Conservation (phyloP, 2,888 invertebrate species). For the Ditylenchus weischeri region DNA sequence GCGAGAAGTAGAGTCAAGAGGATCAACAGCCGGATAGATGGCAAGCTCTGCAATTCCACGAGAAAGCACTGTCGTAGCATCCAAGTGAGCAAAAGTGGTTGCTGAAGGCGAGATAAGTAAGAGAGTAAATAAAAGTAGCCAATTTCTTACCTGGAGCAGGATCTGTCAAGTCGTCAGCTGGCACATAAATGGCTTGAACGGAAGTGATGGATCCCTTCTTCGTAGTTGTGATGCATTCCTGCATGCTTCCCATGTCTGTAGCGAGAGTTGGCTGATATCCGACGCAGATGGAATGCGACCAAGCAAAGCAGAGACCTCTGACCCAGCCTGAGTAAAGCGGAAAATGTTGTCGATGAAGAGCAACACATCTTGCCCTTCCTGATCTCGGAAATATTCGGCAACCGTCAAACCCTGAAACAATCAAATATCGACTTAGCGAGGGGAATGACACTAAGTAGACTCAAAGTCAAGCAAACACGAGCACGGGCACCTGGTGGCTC, state of each 20-base stretch:
- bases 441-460: too few relatives aligned
- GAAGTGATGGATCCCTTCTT: constrained; percentile 90
- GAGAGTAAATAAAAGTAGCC: too few relatives aligned
- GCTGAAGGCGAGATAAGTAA: constrained; percentile 61
- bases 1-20: constrained; percentile 75
- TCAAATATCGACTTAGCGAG: too few relatives aligned
- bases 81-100: constrained; percentile 89
- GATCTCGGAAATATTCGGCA: constrained; percentile 88
- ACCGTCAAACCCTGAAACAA: constrained; percentile 87
- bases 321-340: constrained; percentile 84
- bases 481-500: constrained; percentile 87
- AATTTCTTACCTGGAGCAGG: constrained; percentile 75
- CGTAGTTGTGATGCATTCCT: constrained; percentile 89
- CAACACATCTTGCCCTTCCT: constrained; percentile 86
- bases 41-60: constrained; percentile 87
- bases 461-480: constrained; percentile 82
- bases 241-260: constrained; percentile 94
- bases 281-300: constrained; percentile 87
- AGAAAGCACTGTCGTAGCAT: constrained; percentile 87
- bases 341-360: constrained; percentile 93
- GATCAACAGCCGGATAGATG: constrained; percentile 90
- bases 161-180: constrained; percentile 88
- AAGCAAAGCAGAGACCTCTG: constrained; percentile 81
- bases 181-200: constrained; percentile 88
- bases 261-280: constrained; percentile 92